These are phyloP conservation scores for Paramormyrops kingsleyae DNA, from an alignment of 2,113 vertebrate genomes.

Conservation along the genomic window DNA sequence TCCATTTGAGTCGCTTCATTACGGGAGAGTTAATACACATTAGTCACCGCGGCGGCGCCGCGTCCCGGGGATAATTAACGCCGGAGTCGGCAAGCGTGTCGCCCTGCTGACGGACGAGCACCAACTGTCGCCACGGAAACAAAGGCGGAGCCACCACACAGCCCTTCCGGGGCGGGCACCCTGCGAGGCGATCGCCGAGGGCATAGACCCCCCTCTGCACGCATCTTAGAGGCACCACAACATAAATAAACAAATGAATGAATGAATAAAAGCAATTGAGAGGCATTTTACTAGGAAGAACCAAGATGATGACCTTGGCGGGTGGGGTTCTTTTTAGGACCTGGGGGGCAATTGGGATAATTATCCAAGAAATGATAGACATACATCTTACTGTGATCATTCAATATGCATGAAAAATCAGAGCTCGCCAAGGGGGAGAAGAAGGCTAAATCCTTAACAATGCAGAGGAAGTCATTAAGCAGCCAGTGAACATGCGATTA, in stretches of 20 bases:
- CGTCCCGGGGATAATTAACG: slow-evolving; percentile 42
- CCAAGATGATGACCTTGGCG: neutral
- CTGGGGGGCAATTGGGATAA: neutral
- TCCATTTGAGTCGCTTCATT: slow-evolving; percentile 52
- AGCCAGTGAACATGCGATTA: neutral
- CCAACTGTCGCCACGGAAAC: slow-evolving; percentile 20
- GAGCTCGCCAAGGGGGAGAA: neutral
- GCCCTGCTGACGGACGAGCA: slow-evolving; percentile 23
- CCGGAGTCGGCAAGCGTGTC: slow-evolving; percentile 24
- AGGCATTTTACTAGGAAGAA: neutral
- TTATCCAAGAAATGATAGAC: neutral
- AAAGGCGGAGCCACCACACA: neutral
- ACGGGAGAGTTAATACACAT: slow-evolving; percentile 53
- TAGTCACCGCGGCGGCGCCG: slow-evolving; percentile 41
- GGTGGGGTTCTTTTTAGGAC: neutral
- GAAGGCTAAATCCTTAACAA: neutral
- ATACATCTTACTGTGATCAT: slow-evolving; percentile 1
- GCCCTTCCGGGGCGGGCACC: neutral
- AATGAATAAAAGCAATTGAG: neutral
- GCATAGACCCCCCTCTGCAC: neutral
- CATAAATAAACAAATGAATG: neutral
- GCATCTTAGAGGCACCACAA: neutral
- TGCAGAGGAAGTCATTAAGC: neutral
- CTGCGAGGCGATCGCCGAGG: neutral
- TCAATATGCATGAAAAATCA: slow-evolving; percentile 3